These are phyloP conservation scores for Rhabdornis inornatus DNA, from an alignment of 2,113 vertebrate genomes.

Conservation along the genomic window DNA sequence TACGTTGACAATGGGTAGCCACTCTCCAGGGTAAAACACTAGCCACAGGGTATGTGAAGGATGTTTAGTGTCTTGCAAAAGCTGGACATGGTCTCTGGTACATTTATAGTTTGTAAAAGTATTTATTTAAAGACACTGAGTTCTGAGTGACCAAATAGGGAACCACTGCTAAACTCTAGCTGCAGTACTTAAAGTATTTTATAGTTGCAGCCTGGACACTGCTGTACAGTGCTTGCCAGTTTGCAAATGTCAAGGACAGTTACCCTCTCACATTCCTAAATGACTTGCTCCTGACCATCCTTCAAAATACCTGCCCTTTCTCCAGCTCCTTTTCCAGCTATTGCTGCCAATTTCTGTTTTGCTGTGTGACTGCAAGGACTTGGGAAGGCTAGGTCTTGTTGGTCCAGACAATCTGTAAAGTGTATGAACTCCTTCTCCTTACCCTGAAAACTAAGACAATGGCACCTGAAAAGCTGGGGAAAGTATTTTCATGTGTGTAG, in stretches of 20 bases:
- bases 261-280: background rate
- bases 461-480: background rate
- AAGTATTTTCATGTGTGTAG: background rate
- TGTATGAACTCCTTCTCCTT: background rate
- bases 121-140: background rate
- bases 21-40: background rate
- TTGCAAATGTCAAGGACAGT: slow-evolving; percentile 60
- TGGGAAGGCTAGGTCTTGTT: background rate
- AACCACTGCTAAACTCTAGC: background rate
- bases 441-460: background rate
- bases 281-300: background rate
- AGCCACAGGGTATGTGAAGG: background rate
- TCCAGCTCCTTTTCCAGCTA: background rate
- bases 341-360: background rate
- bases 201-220: background rate
- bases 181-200: background rate
- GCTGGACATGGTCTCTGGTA: background rate
- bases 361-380: background rate
- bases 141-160: background rate
- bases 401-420: background rate
- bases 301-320: slow-evolving; percentile 27
- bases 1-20: background rate
- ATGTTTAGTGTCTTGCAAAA: background rate
- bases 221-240: slow-evolving; percentile 11
- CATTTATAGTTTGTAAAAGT: background rate